phyloP scores from a whole-genome alignment of 1,140 invertebrate genomes.

The Drosophila orena region DNA sequence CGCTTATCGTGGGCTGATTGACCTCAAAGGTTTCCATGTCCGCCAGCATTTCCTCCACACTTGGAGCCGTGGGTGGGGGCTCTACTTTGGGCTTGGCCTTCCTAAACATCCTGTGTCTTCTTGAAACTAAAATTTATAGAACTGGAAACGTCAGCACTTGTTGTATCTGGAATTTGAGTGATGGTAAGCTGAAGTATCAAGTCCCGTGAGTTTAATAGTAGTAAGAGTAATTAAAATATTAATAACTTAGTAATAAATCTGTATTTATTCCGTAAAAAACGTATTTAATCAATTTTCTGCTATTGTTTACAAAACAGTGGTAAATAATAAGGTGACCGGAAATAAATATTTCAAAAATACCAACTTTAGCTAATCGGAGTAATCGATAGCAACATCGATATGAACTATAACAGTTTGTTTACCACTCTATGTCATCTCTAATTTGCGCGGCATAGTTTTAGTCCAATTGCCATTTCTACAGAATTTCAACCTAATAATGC shows the following conservation, averaged over 20 bases:
- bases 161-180: background rate
- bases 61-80: slow-evolving; percentile 63
- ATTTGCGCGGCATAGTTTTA: slow-evolving; percentile 15
- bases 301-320: slow-evolving; percentile 26
- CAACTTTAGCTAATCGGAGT: background rate
- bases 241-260: background rate
- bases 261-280: background rate
- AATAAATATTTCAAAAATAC: background rate
- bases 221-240: background rate
- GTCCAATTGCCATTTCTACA: background rate
- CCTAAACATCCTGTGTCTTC: slow-evolving; percentile 62
- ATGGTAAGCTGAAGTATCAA: background rate
- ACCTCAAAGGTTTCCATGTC: slow-evolving; percentile 73
- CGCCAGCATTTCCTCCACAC: slow-evolving; percentile 60
- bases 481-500: slow-evolving; percentile 44
- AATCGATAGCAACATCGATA: background rate
- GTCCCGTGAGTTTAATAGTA: too few species aligned
- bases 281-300: background rate
- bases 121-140: slow-evolving; percentile 2
- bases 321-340: background rate
- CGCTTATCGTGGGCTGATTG: slow-evolving; percentile 12
- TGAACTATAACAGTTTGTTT: background rate
- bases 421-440: slow-evolving; percentile 13
- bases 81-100: slow-evolving; percentile 63
- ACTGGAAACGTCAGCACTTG: slow-evolving; percentile 44